phyloP scores from a whole-genome alignment of 2,113 vertebrate genomes.

The Arizona elegans region DNA sequence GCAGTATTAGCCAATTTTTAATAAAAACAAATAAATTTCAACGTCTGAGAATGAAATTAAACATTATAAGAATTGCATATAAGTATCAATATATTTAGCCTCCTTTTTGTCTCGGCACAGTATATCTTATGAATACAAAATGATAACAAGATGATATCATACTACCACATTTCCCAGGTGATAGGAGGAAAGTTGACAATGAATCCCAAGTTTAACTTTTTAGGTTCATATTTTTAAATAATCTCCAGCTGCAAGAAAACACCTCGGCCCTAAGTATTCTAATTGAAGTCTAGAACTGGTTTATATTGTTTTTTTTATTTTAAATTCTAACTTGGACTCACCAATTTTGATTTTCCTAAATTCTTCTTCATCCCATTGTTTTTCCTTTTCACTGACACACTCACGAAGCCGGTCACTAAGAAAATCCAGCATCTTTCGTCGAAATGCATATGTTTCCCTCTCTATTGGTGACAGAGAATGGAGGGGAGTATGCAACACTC shows the following conservation, averaged over 20 bases:
- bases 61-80: not conserved
- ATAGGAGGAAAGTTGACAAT: not conserved
- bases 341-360: conserved; percentile 49
- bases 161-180: not conserved
- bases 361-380: conserved; percentile 42
- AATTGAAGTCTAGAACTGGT: not conserved
- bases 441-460: conserved; percentile 63
- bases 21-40: not conserved
- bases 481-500: conserved; percentile 73
- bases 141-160: not conserved
- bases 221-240: not conserved
- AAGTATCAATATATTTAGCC: not conserved
- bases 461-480: conserved; percentile 66
- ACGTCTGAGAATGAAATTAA: not conserved
- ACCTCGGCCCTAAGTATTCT: not conserved
- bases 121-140: not conserved
- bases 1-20: not conserved
- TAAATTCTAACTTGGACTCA: conserved; percentile 2
- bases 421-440: conserved; percentile 67
- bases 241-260: not conserved
- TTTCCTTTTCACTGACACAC: conserved; percentile 43
- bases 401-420: conserved; percentile 69
- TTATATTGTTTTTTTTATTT: not conserved
- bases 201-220: not conserved
- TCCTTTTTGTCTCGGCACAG: not conserved